Percentiles rank a stretch among this genome's conserved stretches.
Evolutionary conservation across 2,888 invertebrate species (phyloP).

Genomic region (Acanthoscelides obtectus): DNA sequence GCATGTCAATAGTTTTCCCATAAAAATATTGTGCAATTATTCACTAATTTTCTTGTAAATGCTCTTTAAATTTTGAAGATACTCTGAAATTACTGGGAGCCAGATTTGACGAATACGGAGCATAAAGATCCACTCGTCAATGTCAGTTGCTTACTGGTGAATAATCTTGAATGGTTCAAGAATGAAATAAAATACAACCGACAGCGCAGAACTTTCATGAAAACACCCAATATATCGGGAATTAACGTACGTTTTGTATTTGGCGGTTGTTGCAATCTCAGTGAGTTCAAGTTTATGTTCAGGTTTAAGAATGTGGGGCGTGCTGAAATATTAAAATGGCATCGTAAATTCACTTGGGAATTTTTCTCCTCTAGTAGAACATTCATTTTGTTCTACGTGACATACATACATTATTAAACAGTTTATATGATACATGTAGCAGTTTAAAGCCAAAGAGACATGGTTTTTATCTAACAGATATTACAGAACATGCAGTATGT

Average conservation of each 20-base stretch:
- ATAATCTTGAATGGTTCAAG: no score
- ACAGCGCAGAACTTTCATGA: conserved; percentile 2
- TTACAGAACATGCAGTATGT: conserved; percentile 36
- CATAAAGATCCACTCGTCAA: no score
- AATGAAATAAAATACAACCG: no score
- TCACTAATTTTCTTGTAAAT: no score
- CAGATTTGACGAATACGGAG: no score
- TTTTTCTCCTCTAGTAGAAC: neutral
- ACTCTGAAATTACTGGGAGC: no score
- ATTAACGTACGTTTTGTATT: conserved; percentile 75
- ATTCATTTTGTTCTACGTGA: neutral
- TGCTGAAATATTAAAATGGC: conserved; percentile 67
- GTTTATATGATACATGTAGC: conserved; percentile 27
- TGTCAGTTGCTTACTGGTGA: no score
- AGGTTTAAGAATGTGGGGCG: conserved; percentile 98
- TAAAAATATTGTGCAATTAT: no score
- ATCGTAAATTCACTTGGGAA: neutral
- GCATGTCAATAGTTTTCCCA: no score
- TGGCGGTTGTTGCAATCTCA: conserved; percentile 80
- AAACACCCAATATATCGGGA: conserved; percentile 21
- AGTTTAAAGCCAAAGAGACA: conserved; percentile 48
- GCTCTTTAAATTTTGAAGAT: no score
- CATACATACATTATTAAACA: conserved; percentile 19
- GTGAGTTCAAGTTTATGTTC: conserved; percentile 88
- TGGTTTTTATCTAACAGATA: conserved; percentile 35